Conservation (phyloP, 2,113 vertebrate genomes). For the Labeo catla region DNA sequence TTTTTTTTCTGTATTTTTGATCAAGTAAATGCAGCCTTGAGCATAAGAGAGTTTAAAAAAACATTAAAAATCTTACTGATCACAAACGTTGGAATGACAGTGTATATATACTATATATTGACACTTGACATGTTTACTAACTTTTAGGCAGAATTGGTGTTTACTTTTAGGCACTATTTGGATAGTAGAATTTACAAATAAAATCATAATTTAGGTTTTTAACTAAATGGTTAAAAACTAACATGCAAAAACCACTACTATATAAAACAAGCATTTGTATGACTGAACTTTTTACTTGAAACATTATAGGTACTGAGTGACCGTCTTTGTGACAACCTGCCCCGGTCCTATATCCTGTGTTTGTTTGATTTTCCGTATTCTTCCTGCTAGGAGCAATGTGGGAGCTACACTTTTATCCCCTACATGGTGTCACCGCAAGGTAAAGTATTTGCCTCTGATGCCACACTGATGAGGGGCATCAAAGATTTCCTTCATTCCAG, state of each 20-base stretch:
- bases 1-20: too few species aligned
- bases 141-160: not conserved
- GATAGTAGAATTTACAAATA: not conserved
- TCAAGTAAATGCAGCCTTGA: too few species aligned
- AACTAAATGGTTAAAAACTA: not conserved
- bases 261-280: not conserved
- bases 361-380: not conserved
- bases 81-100: too few species aligned
- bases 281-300: not conserved
- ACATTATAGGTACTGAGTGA: not conserved
- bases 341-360: not conserved
- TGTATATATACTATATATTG: too few species aligned
- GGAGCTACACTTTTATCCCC: conserved; percentile 87
- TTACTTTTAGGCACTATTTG: not conserved
- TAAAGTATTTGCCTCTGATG: conserved; percentile 84
- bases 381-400: conserved; percentile 78
- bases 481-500: conserved; percentile 81
- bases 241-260: not conserved
- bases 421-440: conserved; percentile 84
- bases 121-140: not conserved
- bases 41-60: too few species aligned
- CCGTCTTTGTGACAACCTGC: not conserved
- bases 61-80: too few species aligned
- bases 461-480: conserved; percentile 73
- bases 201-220: not conserved